Conservation (phyloP, 2,797 vertebrate species). For the Garrulus glandarius region DNA sequence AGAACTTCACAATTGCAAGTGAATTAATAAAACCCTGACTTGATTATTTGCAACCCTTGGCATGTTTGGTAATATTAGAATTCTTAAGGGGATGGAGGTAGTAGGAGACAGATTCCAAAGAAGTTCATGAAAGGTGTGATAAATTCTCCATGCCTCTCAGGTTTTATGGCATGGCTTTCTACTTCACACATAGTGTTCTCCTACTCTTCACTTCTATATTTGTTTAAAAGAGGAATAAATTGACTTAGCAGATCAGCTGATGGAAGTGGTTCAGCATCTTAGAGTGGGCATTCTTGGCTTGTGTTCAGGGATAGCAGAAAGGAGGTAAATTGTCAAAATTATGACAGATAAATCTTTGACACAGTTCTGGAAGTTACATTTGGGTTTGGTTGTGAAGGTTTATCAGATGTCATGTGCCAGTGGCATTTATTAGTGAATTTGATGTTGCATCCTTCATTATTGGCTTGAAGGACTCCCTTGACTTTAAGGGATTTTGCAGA, state of each 20-base stretch:
- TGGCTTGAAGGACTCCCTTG: not conserved
- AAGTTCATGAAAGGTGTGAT: not conserved
- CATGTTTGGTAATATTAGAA: not conserved
- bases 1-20: not conserved
- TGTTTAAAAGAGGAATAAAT: not conserved
- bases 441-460: not conserved
- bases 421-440: not conserved
- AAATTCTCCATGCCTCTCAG: not conserved
- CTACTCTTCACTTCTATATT: not conserved
- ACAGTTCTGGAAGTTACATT: not conserved
- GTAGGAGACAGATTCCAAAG: not conserved
- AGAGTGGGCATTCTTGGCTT: not conserved
- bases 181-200: not conserved
- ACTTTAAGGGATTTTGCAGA: not conserved
- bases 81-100: not conserved
- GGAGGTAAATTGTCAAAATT: not conserved
- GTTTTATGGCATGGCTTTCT: not conserved
- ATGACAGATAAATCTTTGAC: not conserved
- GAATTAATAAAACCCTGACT: not conserved
- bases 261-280: not conserved
- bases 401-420: not conserved
- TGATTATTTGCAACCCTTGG: not conserved
- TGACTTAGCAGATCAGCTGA: not conserved
- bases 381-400: not conserved
- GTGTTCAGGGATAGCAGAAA: not conserved